Conservation (phyloP, 2,888 invertebrate genomes). For the Agrypnus murinus region DNA sequence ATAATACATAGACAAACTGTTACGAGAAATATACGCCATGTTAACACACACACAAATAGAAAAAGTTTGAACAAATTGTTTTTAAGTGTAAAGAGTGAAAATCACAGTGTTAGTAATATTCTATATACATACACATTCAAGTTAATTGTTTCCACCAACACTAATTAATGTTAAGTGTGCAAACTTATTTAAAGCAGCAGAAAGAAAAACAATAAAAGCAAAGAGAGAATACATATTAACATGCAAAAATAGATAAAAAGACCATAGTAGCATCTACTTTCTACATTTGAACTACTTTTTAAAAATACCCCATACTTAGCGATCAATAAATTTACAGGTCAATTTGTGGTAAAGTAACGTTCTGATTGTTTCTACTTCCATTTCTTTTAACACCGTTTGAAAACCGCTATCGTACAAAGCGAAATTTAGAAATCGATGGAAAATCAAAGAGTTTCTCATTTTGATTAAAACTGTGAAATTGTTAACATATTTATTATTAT, state of each 20-base stretch:
- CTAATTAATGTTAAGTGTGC: conserved; percentile 13
- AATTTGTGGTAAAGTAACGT: conserved; percentile 16
- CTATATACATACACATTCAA: conserved; percentile 33
- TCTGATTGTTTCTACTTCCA: background rate
- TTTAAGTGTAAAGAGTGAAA: conserved; percentile 21
- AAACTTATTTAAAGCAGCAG: conserved; percentile 25
- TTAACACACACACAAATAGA: conserved; percentile 44
- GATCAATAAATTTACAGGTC: conserved; percentile 21
- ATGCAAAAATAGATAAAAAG: conserved; percentile 37
- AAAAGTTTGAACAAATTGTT: conserved; percentile 5
- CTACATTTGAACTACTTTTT: conserved; percentile 50
- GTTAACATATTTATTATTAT: too few relatives aligned
- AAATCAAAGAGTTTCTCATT: too few relatives aligned
- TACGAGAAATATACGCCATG: conserved; percentile 33
- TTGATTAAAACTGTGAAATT: background rate
- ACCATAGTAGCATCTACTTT: conserved; percentile 51
- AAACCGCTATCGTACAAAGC: conserved; percentile 42
- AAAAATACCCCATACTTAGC: conserved; percentile 35
- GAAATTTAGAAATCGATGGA: background rate
- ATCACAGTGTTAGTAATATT: conserved; percentile 22
- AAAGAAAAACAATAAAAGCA: conserved; percentile 2
- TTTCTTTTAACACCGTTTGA: conserved; percentile 4
- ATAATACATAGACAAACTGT: conserved; percentile 8
- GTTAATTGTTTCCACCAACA: conserved; percentile 19
- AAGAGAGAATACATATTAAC: background rate